Evolutionary conservation across 2,888 invertebrate genomes (phyloP).

Genomic region (Steinernema hermaphroditum): DNA sequence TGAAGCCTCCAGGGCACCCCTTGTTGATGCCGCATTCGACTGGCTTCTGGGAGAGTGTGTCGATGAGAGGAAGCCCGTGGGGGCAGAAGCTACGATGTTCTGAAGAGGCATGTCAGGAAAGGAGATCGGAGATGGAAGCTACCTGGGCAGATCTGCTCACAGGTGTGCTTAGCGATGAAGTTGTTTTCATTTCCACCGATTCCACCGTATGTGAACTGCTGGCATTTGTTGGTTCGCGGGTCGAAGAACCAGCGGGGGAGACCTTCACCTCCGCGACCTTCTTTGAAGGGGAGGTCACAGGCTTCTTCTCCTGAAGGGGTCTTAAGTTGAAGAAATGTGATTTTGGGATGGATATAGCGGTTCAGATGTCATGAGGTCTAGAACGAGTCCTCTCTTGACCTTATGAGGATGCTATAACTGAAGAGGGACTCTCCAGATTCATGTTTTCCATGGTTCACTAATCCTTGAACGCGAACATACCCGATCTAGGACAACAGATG

Average conservation of each 20-base stretch:
- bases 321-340: slow-evolving; percentile 23
- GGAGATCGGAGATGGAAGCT: not conserved
- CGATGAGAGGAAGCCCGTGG: slow-evolving; percentile 61
- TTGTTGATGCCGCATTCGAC: slow-evolving; percentile 60
- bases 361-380: not conserved
- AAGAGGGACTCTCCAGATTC: too few species aligned
- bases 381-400: too few species aligned
- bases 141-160: slow-evolving; percentile 53
- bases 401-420: too few species aligned
- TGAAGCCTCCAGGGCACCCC: slow-evolving; percentile 59
- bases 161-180: slow-evolving; percentile 51
- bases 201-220: slow-evolving; percentile 60
- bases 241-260: slow-evolving; percentile 63
- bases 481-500: slow-evolving; percentile 56
- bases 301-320: slow-evolving; percentile 42
- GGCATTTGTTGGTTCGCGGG: slow-evolving; percentile 50
- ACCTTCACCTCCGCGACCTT: slow-evolving; percentile 55
- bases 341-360: not conserved
- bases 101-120: slow-evolving; percentile 34
- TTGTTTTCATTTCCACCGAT: slow-evolving; percentile 52
- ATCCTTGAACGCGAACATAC: too few species aligned
- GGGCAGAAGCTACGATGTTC: slow-evolving; percentile 60
- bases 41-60: slow-evolving; percentile 43
- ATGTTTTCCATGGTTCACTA: too few species aligned
- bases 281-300: slow-evolving; percentile 55